Conservation (phyloP, 2,113 vertebrate genomes). For the Hypanus sabinus region DNA sequence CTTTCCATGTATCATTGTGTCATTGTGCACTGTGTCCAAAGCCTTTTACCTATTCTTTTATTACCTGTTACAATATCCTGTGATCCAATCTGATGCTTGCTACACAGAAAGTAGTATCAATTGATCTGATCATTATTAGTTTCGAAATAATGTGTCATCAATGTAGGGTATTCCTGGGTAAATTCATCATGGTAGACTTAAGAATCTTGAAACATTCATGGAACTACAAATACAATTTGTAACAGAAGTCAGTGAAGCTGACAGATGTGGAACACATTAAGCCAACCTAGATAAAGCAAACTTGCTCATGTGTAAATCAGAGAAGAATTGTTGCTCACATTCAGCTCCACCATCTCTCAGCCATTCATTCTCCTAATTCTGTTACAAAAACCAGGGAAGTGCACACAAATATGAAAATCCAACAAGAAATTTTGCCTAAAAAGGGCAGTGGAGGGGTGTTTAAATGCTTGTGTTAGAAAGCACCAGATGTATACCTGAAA, state of each 20-base stretch:
- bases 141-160: not conserved
- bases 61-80: not conserved
- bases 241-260: not conserved
- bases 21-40: not conserved
- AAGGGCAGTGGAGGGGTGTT: not conserved
- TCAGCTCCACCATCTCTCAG: not conserved
- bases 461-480: too few relatives aligned
- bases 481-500: not conserved
- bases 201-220: not conserved
- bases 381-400: not conserved
- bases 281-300: not conserved
- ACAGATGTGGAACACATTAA: not conserved
- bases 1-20: not conserved
- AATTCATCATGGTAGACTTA: too few relatives aligned
- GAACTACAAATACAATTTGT: not conserved
- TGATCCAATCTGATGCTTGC: not conserved
- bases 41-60: not conserved
- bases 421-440: not conserved
- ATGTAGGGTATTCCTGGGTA: too few relatives aligned
- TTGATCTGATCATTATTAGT: not conserved
- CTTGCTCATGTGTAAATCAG: not conserved
- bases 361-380: not conserved
- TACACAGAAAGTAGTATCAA: not conserved
- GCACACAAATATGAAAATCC: too few relatives aligned
- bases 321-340: not conserved